These are phyloP conservation scores for Rhagophthalmus giganteus DNA, from an alignment of 2,888 invertebrate species.

Conservation along the genomic window DNA sequence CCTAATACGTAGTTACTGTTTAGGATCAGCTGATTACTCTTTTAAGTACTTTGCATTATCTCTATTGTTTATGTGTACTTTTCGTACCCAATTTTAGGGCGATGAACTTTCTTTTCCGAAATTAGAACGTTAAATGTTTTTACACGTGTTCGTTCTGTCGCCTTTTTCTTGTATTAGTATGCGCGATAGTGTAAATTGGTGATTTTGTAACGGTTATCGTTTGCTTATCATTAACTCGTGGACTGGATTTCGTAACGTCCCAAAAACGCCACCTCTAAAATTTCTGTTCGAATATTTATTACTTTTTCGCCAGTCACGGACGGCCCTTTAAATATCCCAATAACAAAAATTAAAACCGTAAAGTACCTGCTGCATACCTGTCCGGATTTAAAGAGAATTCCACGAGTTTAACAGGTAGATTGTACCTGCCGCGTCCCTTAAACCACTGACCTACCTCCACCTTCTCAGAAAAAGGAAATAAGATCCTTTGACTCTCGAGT, in stretches of 20 bases:
- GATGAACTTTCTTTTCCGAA: slow-evolving; percentile 27
- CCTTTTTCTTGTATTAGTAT: slow-evolving; percentile 14
- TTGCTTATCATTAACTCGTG: slow-evolving; percentile 12
- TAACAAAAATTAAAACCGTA: slow-evolving; percentile 25
- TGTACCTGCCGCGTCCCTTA: slow-evolving; percentile 25
- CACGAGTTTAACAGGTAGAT: slow-evolving; percentile 31
- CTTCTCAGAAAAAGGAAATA: slow-evolving; percentile 32
- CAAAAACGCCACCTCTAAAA: slow-evolving; percentile 1
- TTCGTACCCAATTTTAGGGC: slow-evolving; percentile 30
- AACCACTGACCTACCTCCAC: slow-evolving; percentile 28
- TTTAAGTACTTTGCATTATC: slow-evolving; percentile 23
- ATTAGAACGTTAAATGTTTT: slow-evolving; percentile 21
- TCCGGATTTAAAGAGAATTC: slow-evolving; percentile 20
- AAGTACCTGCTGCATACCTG: slow-evolving; percentile 31
- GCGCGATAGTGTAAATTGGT: slow-evolving; percentile 17
- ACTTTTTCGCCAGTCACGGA: slow-evolving; percentile 19
- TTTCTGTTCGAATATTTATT: slow-evolving; percentile 13
- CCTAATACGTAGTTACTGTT: slow-evolving; percentile 5
- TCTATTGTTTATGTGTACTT: slow-evolving; percentile 29
- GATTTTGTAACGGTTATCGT: slow-evolving; percentile 17
- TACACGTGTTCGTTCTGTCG: slow-evolving; percentile 16
- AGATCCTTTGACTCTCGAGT: slow-evolving; percentile 28
- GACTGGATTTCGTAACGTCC: slow-evolving; percentile 8
- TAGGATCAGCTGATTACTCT: slow-evolving; percentile 29
- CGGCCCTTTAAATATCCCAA: slow-evolving; percentile 27